A percentile compares a stretch with the other conserved stretches of the same genome.
Conservation (phyloP, 2,888 invertebrate genomes). For the Polyommatus iphigenia region DNA sequence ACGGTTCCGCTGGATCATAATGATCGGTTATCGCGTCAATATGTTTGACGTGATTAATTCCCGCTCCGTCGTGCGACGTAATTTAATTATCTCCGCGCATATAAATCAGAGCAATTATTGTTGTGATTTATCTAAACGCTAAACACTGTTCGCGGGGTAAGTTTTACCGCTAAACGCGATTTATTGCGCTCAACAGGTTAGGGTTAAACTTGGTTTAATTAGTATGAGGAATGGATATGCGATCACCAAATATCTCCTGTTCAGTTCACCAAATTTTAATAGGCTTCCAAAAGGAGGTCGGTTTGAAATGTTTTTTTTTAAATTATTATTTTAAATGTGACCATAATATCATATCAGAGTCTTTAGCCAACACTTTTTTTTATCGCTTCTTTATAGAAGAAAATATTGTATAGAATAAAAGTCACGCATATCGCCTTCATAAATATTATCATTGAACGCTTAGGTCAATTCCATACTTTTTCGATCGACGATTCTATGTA, state of each 20-base stretch:
- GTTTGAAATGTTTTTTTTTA: too few relatives aligned
- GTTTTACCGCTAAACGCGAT: not conserved
- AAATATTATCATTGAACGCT: too few relatives aligned
- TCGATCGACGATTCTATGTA: too few relatives aligned
- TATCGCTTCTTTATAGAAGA: too few relatives aligned
- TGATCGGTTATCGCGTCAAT: slow-evolving; percentile 34
- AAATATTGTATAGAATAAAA: too few relatives aligned
- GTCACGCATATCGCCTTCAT: too few relatives aligned
- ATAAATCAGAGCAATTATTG: slow-evolving; percentile 62
- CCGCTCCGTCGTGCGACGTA: slow-evolving; percentile 54
- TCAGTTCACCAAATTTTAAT: too few relatives aligned
- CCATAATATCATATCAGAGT: too few relatives aligned
- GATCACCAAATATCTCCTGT: not conserved
- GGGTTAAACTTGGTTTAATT: not conserved
- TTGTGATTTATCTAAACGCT: slow-evolving; percentile 55
- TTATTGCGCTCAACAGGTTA: slow-evolving; percentile 27
- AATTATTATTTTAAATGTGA: too few relatives aligned
- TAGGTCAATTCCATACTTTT: too few relatives aligned
- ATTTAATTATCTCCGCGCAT: slow-evolving; percentile 58
- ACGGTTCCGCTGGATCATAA: not conserved
- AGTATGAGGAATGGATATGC: not conserved
- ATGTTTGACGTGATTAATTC: slow-evolving; percentile 55
- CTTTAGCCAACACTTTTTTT: too few relatives aligned
- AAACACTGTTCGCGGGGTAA: slow-evolving; percentile 30
- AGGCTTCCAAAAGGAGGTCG: too few relatives aligned